Evolutionary conservation across 2,888 invertebrate species (phyloP).

Genomic region (Tholera decimalis): DNA sequence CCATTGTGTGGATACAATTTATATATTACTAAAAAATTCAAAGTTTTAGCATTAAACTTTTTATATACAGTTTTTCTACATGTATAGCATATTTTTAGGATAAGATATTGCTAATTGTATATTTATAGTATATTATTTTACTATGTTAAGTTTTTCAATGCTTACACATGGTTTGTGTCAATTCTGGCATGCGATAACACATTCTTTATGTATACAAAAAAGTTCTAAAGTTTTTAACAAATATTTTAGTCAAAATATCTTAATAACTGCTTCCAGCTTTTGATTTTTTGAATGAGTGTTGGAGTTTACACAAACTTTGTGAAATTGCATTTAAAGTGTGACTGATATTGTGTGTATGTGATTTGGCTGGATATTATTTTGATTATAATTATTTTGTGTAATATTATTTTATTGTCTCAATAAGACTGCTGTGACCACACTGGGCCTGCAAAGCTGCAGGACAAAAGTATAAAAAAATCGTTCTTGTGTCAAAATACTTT

Average conservation of each 20-base stretch:
- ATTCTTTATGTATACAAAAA: neutral
- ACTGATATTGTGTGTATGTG: slow-evolving; percentile 74
- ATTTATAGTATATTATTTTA: slow-evolving; percentile 77
- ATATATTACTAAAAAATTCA: slow-evolving; percentile 64
- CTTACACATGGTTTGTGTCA: slow-evolving; percentile 70
- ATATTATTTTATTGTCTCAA: slow-evolving; percentile 52
- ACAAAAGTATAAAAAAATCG: slow-evolving; percentile 27
- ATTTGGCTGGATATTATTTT: slow-evolving; percentile 65
- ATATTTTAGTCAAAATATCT: slow-evolving; percentile 6
- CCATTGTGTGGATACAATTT: slow-evolving; percentile 70
- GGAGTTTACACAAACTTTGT: slow-evolving; percentile 67
- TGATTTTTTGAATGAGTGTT: slow-evolving; percentile 17
- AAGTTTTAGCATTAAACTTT: slow-evolving; percentile 74
- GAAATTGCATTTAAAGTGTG: slow-evolving; percentile 71
- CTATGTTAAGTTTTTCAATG: slow-evolving; percentile 73
- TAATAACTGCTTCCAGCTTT: slow-evolving; percentile 23
- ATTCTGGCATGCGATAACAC: slow-evolving; percentile 36
- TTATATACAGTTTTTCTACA: slow-evolving; percentile 83
- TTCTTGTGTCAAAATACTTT: slow-evolving; percentile 9
- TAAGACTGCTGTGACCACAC: slow-evolving; percentile 41
- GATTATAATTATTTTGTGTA: slow-evolving; percentile 58
- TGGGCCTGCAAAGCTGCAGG: slow-evolving; percentile 15
- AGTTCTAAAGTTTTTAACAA: slow-evolving; percentile 10
- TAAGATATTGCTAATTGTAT: slow-evolving; percentile 83
- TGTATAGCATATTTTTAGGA: slow-evolving; percentile 80